Evolutionary conservation across 1,140 invertebrate species (phyloP), one percentile per base, ranked within the genome.

Genomic region (Drosophila busckii): DNA sequence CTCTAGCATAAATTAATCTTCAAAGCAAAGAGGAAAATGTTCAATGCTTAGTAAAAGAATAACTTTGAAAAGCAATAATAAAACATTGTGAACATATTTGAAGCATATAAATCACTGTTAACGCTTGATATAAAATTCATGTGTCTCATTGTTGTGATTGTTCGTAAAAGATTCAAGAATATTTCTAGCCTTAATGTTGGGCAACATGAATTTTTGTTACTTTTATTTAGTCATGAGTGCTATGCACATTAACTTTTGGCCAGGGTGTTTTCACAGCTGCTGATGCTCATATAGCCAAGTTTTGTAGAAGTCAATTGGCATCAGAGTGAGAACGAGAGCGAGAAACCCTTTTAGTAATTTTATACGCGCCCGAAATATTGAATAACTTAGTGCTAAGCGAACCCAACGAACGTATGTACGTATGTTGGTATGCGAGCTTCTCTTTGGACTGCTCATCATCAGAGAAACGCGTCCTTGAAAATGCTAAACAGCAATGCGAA

Each of bases 341-440:
- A 15, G 31, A 66, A 66, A 56, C 50, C 63, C 63, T 58, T 67
- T 67, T 63, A 63, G 63, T 66, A 63, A 66, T 63, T 50, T 63
- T 58, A 63, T 66, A 66, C 59, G 41, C 45, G 34, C 52, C 32
- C 40, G 37, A 63, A 63, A 67, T 67, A 67, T 67, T 67, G 63
- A 58, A 58, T 67, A 58, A 56, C 59, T 62, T 46, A 44, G 31
- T 38, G 58, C 44, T 28, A 31, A 49, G 44, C 17, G 50, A 44
- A 49, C 23, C 41, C 40, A 46, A 44, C 4, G 5, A 12, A 6
- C 16, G 19, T 20, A 9, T 37, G 15, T 4, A 12, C 1, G 31
- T 34, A 20, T 46, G 29, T 25, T 9, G 8, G 2, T 32, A 7
- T 35, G 17, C 37, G 13, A 5, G 13, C 17, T 3, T 29, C 20